Evolutionary conservation across 2,888 invertebrate genomes (phyloP), one percentile per base, ranked within the genome.

Genomic region (Anarsia innoxiella): DNA sequence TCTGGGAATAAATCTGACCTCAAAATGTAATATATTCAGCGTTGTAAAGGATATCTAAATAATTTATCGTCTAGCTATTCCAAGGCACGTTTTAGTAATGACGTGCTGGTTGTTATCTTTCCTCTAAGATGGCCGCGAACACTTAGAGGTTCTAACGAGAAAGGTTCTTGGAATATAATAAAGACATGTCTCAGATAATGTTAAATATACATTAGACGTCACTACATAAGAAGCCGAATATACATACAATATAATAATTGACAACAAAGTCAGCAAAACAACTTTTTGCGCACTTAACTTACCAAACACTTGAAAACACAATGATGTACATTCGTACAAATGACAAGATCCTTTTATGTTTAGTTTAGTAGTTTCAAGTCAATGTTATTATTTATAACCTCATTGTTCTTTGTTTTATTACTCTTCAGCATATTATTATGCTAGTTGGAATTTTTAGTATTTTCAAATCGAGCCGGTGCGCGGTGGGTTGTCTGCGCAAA

Each of bases 221-320:
- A 29, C 4, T 29, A 13, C 29, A 8, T 31, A 14, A 6, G 9
- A 15, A 31, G n/a, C 3, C n/a, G n/a, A 19, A 19, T 19, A n/a
- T n/a, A n/a, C n/a, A n/a, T 5, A 19, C 6, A 19, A 19, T 19
- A 19, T 19, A 34, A 14, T 34, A 31, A 31, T 23, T 31, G 32
- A 25, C 32, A 33, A 14, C n/a, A 31, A 27, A 33, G 13, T 33
- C 12, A n/a, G 42, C 45, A 53, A 52, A 55, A 57, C 48, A 51
- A 50, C 57, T 56, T 58, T 61, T 53, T 59, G 51, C 51, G 48
- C 51, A 52, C 51, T 36, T 45, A 9, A 12, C 11, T 29, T 31
- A 56, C 53, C 54, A 53, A 53, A 56, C 46, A 38, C 42, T 28
- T 55, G 50, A 54, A 53, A 56, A 57, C 54, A 52, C 49, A 49